phyloP scores from a whole-genome alignment of 2,888 invertebrate species.

The Macrophya annulata region DNA sequence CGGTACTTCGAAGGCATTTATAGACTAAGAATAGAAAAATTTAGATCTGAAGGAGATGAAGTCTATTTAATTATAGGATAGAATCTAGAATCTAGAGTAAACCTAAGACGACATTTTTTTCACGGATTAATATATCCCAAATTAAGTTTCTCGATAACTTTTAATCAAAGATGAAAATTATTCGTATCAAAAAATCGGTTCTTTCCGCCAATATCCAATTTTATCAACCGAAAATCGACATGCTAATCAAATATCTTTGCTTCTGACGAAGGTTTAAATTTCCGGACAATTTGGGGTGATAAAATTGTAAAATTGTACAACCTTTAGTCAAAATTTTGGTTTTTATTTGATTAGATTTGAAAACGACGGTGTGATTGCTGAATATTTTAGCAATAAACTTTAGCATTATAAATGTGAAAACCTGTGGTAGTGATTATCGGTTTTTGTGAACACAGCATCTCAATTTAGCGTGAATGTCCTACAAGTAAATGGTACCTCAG shows the following conservation, averaged over 20 bases:
- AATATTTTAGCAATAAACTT: background rate
- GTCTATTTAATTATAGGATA: background rate
- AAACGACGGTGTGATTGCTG: background rate
- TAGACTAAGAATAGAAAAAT: background rate
- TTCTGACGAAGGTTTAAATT: background rate
- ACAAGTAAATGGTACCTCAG: background rate
- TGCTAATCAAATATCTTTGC: background rate
- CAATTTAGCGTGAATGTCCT: constrained; percentile 16
- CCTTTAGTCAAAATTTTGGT: too few relatives aligned
- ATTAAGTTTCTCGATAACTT: too few relatives aligned
- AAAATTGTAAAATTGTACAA: background rate
- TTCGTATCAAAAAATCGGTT: background rate
- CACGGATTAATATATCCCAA: background rate
- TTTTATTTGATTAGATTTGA: too few relatives aligned
- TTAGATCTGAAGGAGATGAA: background rate
- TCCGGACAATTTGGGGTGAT: background rate
- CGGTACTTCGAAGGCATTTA: background rate
- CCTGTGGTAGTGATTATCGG: background rate
- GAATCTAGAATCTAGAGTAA: background rate
- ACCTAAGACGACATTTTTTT: background rate
- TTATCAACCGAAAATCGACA: too few relatives aligned
- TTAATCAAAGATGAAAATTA: too few relatives aligned
- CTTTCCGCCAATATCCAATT: background rate
- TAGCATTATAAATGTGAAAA: background rate
- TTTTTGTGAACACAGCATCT: constrained; percentile 31